phyloP scores from a whole-genome alignment of 2,888 invertebrate genomes.

The Cryptocheilus praepositus region DNA sequence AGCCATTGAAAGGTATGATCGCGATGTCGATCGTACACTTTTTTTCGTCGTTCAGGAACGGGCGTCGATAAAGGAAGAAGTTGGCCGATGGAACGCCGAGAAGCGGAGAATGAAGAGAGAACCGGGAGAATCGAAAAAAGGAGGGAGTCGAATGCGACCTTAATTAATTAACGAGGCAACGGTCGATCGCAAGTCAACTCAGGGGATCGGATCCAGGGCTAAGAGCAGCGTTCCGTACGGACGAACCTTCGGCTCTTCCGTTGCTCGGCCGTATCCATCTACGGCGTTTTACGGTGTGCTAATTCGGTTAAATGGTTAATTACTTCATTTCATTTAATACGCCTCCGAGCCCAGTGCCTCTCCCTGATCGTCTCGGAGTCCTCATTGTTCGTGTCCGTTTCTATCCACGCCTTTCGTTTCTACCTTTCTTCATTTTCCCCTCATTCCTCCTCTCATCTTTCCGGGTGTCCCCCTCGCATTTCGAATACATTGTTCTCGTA shows the following conservation, averaged over 20 bases:
- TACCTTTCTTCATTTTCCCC: conserved; percentile 7
- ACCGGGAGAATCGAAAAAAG: conserved; percentile 13
- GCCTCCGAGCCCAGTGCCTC: conserved; percentile 55
- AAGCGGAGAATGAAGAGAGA: conserved; percentile 10
- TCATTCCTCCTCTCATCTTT: background rate
- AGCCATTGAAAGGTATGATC: conserved; percentile 51
- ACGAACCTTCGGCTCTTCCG: conserved; percentile 42
- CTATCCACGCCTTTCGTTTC: conserved; percentile 15
- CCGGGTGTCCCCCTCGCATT: conserved; percentile 14
- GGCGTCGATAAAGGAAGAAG: background rate
- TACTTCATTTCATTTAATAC: conserved; percentile 72
- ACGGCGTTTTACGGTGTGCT: conserved; percentile 59
- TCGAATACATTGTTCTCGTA: conserved; percentile 7
- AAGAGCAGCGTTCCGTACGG: conserved; percentile 40
- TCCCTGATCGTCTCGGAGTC: conserved; percentile 34
- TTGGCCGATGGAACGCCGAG: background rate
- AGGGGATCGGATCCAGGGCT: conserved; percentile 1
- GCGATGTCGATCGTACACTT: conserved; percentile 56
- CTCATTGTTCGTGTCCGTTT: conserved; percentile 27
- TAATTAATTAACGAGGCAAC: conserved; percentile 69
- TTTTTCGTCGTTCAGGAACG: conserved; percentile 33
- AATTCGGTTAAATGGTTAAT: conserved; percentile 73
- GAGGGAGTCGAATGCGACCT: conserved; percentile 49
- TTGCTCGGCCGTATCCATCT: conserved; percentile 40
- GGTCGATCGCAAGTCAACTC: conserved; percentile 44